Base-by-base conservation (phyloP, 2,888 invertebrate species). In the Ctena decussata region DNA sequence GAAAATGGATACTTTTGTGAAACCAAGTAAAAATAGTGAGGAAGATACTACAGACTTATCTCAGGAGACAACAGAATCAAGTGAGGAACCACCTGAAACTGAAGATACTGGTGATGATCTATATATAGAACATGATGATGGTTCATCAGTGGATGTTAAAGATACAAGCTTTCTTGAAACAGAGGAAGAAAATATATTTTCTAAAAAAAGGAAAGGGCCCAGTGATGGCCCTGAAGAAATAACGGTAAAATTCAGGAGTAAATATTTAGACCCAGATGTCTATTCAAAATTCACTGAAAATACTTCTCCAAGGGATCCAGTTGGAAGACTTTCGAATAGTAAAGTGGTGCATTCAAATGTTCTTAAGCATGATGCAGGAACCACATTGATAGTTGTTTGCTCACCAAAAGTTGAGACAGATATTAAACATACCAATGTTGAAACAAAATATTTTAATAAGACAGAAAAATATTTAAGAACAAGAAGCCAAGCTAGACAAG, bases 371-470 rank as follows among this genome's bases (percentile, higher is more conserved):
- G 91, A 92, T 69, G 87, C 92, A 60, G 93, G 93, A 8, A 93
- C 93, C 46, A 93, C 93, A 32, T 82, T 93, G 27, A 93, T 93
- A 69, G 93, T 93, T 60, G 92, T 93, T n/a, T 94, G 93, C 77
- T 93, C 93, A 49, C 93, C 93, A 21, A 93, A 93, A 87, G 90
- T 88, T 44, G 89, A 89, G 37, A 84, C 85, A 1, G 92, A 93
- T n/a, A 72, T 89, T 18, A 91, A 90, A 74, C 86, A 89, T 57
- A 80, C 85, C 32, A 88, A 91, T 77, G 89, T 91, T 60, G 92
- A 91, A 69, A 81, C 91, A 60, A 92, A 92, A 82, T 91, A 92
- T 77, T 91, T 90, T 77, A 91, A 89, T 74, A 82, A 90, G 46
- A 85, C 65, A 11, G 65, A 65, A 5, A 65, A n/a, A 30, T n/a